phyloP scores from a whole-genome alignment of 2,888 invertebrate species.

The Odontothrips loti region DNA sequence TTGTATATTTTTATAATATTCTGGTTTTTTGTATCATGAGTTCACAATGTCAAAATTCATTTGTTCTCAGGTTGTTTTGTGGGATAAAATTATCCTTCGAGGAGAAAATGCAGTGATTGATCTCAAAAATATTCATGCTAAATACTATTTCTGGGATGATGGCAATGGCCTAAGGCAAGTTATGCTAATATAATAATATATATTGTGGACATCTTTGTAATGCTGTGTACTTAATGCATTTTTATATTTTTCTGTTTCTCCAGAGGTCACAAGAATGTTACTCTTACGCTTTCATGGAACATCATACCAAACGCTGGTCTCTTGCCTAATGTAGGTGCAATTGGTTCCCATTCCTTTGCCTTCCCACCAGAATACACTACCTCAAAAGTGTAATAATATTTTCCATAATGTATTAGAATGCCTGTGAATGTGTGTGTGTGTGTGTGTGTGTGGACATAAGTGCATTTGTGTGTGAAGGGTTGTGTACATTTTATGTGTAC shows the following conservation, averaged over 20 bases:
- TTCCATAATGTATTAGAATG: not conserved
- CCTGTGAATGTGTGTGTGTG: not conserved
- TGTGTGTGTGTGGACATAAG: not conserved
- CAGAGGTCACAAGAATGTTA: slow-evolving; percentile 90
- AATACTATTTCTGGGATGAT: slow-evolving; percentile 99
- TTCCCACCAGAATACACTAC: slow-evolving; percentile 87
- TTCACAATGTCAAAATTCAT: not conserved
- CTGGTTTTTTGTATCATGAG: slow-evolving; percentile 25
- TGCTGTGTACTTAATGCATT: slow-evolving; percentile 21
- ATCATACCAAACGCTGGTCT: slow-evolving; percentile 98
- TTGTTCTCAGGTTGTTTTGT: slow-evolving; percentile 71
- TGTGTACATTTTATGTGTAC: not conserved
- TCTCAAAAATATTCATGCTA: slow-evolving; percentile 91
- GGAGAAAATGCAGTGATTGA: slow-evolving; percentile 91
- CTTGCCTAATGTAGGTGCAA: slow-evolving; percentile 78
- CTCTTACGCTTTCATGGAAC: slow-evolving; percentile 93
- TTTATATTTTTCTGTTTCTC: slow-evolving; percentile 28
- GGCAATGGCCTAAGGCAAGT: slow-evolving; percentile 90
- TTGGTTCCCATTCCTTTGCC: slow-evolving; percentile 79
- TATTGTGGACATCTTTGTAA: slow-evolving; percentile 27
- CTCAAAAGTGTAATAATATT: slow-evolving; percentile 51
- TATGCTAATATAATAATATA: not conserved
- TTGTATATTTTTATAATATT: not conserved
- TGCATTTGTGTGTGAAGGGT: not conserved
- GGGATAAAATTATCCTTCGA: slow-evolving; percentile 96